Percentiles rank a stretch among this genome's conserved stretches.
These are phyloP conservation scores for Triops cancriformis DNA, from an alignment of 1,140 invertebrate species.

Conservation along the genomic window DNA sequence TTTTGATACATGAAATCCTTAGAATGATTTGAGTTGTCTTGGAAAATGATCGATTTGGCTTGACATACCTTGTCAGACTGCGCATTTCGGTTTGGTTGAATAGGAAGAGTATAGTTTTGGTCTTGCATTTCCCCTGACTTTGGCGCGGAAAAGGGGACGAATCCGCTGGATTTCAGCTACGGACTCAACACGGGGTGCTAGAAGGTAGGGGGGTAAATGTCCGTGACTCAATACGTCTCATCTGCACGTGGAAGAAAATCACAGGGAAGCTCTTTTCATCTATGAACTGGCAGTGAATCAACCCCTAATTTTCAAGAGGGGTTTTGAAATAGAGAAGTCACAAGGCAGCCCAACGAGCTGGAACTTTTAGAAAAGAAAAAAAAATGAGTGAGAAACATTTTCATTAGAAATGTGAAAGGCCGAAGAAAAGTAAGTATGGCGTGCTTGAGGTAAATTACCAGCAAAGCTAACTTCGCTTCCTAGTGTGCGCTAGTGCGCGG, in stretches of 20 bases:
- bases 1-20: no score
- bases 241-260: neutral
- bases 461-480: neutral
- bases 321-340: neutral
- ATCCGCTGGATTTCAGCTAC: no score
- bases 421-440: neutral
- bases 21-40: no score
- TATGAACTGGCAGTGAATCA: neutral
- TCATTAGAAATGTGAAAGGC: neutral
- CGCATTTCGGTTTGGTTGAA: no score
- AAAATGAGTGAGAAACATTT: neutral
- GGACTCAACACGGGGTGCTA: no score
- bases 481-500: neutral
- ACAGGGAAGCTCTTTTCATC: neutral
- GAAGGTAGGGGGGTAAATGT: no score
- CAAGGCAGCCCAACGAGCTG: neutral
- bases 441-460: neutral
- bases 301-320: neutral
- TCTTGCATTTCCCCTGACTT: no score
- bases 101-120: no score
- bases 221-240: neutral
- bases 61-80: no score
- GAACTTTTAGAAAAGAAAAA: neutral
- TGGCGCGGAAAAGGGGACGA: no score
- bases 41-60: no score